Evolutionary conservation across 2,113 vertebrate species (phyloP).

Genomic region (Catagonus wagneri): DNA sequence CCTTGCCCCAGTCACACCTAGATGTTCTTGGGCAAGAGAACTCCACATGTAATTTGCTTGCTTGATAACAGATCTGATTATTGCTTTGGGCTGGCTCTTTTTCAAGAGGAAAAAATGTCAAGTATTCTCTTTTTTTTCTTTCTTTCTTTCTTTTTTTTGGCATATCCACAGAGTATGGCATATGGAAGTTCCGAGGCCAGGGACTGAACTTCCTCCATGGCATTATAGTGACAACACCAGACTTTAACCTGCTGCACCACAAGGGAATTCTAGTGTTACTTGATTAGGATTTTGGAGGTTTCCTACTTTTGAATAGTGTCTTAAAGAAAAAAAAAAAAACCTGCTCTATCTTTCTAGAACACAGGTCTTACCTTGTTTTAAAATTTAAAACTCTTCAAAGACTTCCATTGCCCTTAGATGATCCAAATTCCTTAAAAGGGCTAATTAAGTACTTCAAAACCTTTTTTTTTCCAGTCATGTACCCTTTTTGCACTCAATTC

Average conservation of each 20-base stretch:
- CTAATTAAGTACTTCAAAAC: background rate
- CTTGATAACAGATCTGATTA: background rate
- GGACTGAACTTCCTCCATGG: no score
- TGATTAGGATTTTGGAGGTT: conserved; percentile 23
- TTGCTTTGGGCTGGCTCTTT: background rate
- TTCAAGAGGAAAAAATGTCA: background rate
- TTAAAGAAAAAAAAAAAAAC: background rate
- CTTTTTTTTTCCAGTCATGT: background rate
- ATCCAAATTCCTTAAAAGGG: background rate
- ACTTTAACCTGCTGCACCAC: no score
- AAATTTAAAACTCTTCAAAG: conserved; percentile 44
- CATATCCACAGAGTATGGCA: no score
- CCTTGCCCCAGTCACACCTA: background rate
- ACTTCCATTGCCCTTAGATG: background rate
- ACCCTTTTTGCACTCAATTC: background rate
- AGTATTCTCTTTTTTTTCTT: background rate
- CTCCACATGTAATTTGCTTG: background rate
- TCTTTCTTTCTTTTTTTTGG: no score
- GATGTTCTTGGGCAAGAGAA: background rate
- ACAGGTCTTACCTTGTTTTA: conserved; percentile 46
- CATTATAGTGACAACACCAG: no score
- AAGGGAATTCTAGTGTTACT: background rate
- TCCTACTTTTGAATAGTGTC: conserved; percentile 5
- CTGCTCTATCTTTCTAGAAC: conserved; percentile 41
- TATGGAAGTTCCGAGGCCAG: no score